Evolutionary conservation across 2,797 vertebrate species (phyloP).

Genomic region (Aulostomus chinensis): DNA sequence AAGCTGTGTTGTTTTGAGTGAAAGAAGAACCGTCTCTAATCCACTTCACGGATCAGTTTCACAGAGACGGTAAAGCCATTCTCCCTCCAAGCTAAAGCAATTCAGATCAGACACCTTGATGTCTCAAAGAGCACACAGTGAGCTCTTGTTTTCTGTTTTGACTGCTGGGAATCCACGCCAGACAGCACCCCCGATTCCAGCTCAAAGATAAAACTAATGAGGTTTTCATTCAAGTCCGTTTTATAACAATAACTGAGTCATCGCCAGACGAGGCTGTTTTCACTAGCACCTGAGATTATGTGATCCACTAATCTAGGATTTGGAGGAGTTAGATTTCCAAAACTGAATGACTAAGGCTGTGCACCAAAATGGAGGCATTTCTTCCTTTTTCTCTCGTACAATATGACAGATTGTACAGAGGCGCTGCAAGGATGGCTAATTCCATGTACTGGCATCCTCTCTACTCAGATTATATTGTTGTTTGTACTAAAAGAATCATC

Average conservation of each 20-base stretch:
- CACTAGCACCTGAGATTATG: conserved; percentile 57
- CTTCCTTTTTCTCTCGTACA: conserved; percentile 42
- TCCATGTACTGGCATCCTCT: background rate
- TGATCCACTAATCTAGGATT: conserved; percentile 72
- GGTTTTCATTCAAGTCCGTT: conserved; percentile 73
- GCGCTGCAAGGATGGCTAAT: background rate
- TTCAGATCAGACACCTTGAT: conserved; percentile 83
- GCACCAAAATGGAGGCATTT: conserved; percentile 52
- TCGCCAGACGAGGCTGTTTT: conserved; percentile 67
- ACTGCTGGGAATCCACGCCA: conserved; percentile 78
- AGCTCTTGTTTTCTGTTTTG: conserved; percentile 84
- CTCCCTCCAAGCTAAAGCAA: conserved; percentile 78
- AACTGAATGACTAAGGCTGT: conserved; percentile 53
- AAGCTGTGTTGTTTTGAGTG: conserved; percentile 79
- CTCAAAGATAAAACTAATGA: conserved; percentile 81
- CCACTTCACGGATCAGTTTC: conserved; percentile 81
- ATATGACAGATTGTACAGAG: too few relatives aligned
- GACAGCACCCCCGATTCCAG: conserved; percentile 76
- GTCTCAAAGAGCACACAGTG: conserved; percentile 81
- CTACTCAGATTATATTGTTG: too few relatives aligned
- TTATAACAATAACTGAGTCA: conserved; percentile 76
- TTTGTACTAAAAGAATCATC: background rate
- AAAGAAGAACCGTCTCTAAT: conserved; percentile 82
- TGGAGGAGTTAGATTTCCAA: conserved; percentile 53
- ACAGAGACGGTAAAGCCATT: conserved; percentile 79